Evolutionary conservation across 1,140 invertebrate genomes (phyloP).

Genomic region (Ganaspis sp.): DNA sequence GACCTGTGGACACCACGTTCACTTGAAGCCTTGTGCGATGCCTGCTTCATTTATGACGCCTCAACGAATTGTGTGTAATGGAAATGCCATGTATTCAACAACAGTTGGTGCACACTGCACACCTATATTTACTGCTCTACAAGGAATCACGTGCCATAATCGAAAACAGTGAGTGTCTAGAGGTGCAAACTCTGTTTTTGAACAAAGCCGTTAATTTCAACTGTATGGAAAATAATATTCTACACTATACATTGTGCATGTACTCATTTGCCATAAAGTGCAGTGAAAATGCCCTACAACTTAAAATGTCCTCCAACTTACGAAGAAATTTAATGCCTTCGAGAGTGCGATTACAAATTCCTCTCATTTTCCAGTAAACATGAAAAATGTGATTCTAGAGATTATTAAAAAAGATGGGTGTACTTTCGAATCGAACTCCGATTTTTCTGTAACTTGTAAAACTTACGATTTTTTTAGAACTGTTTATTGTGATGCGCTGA

Average conservation of each 20-base stretch:
- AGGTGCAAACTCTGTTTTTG: not conserved
- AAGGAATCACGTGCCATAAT: conserved; percentile 14
- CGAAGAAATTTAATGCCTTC: not conserved
- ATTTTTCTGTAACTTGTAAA: too few relatives aligned
- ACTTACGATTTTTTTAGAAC: too few relatives aligned
- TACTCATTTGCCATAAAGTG: not conserved
- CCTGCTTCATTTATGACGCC: conserved; percentile 54
- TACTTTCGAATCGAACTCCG: too few relatives aligned
- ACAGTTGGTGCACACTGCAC: not conserved
- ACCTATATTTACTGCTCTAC: not conserved
- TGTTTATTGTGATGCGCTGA: too few relatives aligned
- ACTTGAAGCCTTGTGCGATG: conserved; percentile 44
- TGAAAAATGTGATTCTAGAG: too few relatives aligned
- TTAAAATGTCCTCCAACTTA: too few relatives aligned
- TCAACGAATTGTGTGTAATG: conserved; percentile 52
- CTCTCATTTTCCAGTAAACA: too few relatives aligned
- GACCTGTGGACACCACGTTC: conserved; percentile 36
- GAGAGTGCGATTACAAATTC: not conserved
- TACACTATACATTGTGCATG: not conserved
- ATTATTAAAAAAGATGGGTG: too few relatives aligned
- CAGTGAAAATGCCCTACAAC: not conserved
- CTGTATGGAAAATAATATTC: not conserved
- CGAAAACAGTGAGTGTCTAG: not conserved
- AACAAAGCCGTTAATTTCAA: not conserved
- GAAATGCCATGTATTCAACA: conserved; percentile 57